These are phyloP conservation scores for Xyrauchen texanus DNA, from an alignment of 2,113 vertebrate species.

Conservation along the genomic window DNA sequence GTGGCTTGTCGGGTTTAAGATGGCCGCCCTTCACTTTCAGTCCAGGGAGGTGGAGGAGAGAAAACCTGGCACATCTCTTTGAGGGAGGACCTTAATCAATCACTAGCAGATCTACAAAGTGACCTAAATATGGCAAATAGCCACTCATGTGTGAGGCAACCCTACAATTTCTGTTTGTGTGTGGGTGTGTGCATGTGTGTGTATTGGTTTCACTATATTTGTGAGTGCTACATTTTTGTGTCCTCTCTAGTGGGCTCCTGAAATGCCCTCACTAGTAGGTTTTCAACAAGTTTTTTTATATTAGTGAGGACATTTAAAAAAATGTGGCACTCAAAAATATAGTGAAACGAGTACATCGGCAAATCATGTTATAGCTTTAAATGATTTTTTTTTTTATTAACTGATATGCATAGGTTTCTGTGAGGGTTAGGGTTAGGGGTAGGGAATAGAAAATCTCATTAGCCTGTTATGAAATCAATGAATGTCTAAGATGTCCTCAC, in stretches of 20 bases:
- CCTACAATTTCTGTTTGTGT: background rate
- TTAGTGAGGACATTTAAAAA: too few species aligned
- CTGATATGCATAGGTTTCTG: too few species aligned
- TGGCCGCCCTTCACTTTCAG: slow-evolving; percentile 53
- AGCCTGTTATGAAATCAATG: background rate
- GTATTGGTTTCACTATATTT: too few species aligned
- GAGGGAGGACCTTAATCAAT: slow-evolving; percentile 65
- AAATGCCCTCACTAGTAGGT: too few species aligned
- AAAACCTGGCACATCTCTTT: slow-evolving; percentile 45
- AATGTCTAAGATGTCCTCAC: background rate
- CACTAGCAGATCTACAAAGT: slow-evolving; percentile 65
- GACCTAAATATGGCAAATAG: slow-evolving; percentile 54
- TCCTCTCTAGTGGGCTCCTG: too few species aligned
- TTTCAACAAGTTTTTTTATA: too few species aligned
- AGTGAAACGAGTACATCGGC: too few species aligned
- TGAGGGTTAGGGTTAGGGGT: background rate
- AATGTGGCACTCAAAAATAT: too few species aligned
- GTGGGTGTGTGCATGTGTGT: background rate
- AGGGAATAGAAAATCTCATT: background rate
- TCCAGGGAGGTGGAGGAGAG: slow-evolving; percentile 8
- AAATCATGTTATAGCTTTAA: too few species aligned
- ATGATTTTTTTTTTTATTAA: too few species aligned
- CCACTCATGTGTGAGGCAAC: too few species aligned
- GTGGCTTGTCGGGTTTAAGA: slow-evolving; percentile 44
- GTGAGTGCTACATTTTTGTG: background rate